These are phyloP conservation scores for Drosophila burlai DNA, from an alignment of 1,140 invertebrate species.

Conservation along the genomic window DNA sequence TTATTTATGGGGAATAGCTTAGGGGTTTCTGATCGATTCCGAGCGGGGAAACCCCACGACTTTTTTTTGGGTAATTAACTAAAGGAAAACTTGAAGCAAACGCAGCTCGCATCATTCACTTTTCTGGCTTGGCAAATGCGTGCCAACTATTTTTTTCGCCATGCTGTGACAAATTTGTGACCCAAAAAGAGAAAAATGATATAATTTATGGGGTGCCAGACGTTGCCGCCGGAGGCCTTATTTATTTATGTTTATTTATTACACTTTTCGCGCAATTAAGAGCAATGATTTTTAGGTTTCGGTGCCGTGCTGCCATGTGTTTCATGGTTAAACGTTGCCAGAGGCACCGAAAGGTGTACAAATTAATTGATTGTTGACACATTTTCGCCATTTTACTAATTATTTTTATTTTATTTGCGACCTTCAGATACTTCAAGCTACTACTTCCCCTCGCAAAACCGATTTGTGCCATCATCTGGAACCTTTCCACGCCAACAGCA, in stretches of 20 bases:
- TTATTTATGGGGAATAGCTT: slow-evolving; percentile 17
- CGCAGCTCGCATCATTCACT: slow-evolving; percentile 13
- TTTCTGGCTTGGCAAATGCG: slow-evolving; percentile 32
- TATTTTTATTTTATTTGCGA: slow-evolving; percentile 10
- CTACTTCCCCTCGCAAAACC: slow-evolving; percentile 80
- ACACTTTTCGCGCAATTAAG: slow-evolving; percentile 73
- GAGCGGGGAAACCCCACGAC: slow-evolving; percentile 3
- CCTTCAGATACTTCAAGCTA: slow-evolving; percentile 78
- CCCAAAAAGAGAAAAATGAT: slow-evolving; percentile 37
- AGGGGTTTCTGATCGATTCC: slow-evolving; percentile 3
- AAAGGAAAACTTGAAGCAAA: slow-evolving; percentile 1
- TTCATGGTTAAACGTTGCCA: slow-evolving; percentile 63
- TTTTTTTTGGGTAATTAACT: slow-evolving; percentile 11
- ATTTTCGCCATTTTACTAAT: slow-evolving; percentile 41
- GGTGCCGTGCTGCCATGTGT: slow-evolving; percentile 9
- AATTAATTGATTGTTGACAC: slow-evolving; percentile 66
- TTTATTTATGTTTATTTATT: slow-evolving; percentile 74
- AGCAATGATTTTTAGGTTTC: slow-evolving; percentile 58
- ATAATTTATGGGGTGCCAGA: slow-evolving; percentile 29
- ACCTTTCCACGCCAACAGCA: slow-evolving; percentile 62
- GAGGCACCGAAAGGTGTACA: slow-evolving; percentile 48
- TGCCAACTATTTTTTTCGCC: slow-evolving; percentile 19
- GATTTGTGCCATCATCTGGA: slow-evolving; percentile 79
- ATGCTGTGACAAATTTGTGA: slow-evolving; percentile 60
- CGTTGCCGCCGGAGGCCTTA: slow-evolving; percentile 18